Base-by-base conservation (phyloP, 2,113 vertebrate species). In the Gracilinanus agilis region DNA sequence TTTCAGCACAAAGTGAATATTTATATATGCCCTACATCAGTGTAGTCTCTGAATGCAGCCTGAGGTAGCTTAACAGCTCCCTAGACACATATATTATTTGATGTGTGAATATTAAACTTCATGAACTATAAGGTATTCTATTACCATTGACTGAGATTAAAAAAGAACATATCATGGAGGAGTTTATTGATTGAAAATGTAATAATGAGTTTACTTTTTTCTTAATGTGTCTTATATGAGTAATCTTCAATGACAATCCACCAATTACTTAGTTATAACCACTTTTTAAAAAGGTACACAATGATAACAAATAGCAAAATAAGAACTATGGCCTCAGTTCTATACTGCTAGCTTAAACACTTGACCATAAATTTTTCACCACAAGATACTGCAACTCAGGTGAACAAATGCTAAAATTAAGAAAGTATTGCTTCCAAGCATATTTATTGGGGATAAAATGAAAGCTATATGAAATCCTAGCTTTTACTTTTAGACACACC, bases 241-340 rank as follows among this genome's bases (percentile, higher is more conserved):
- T 89, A 96, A 93, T n/a, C 67, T 96, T 92, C 55, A 90, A 93
- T 55, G 96, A 53, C 53, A 90, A 12, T 25, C n/a, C 55, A 75
- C 0, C 40, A 92, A 91, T 97, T 96, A 3, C 25, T 95, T 94
- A 67, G 13, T 89, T 96, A 94, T 10, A 2, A 0, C 61, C 16
- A 95, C 9, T 58, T 97, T 96, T 75, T 90, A 92, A 95, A 96
- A 24, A 67, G 24, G 91, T 93, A 93, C 3, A 95, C 53, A 96
- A 92, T 96, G 89, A 29, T 75, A 95, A 93, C 1, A 1, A 95
- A 44, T 92, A 95, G 90, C 54, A 93, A 0, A 55, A 23, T 55
- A 96, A 95, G 58, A 96, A 0, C 90, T 94, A 24, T 96, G 67
- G 95, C 23, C 2, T 95, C 23, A 90, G 83, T 53, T 90, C 92